A percentile compares a stretch with the other conserved stretches of the same genome.
Evolutionary conservation across 2,113 vertebrate genomes (phyloP).

Genomic region (Thalassoma bifasciatum): DNA sequence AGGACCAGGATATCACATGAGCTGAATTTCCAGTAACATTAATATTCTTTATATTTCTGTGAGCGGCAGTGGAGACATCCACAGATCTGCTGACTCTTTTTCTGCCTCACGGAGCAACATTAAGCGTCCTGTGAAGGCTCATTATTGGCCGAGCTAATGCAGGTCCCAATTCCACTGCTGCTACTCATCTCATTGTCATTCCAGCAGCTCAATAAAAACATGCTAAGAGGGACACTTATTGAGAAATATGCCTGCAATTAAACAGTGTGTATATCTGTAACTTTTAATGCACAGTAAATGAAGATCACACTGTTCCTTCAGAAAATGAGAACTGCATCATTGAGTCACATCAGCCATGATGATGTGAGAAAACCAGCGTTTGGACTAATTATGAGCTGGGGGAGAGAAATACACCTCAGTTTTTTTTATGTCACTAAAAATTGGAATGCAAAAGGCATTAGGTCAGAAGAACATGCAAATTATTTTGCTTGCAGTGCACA

Average conservation of each 20-base stretch:
- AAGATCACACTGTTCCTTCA: background rate
- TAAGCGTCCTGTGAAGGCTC: slow-evolving; percentile 14
- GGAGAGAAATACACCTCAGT: too few relatives aligned
- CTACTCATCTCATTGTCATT: slow-evolving; percentile 40
- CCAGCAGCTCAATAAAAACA: slow-evolving; percentile 38
- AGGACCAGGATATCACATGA: slow-evolving; percentile 11
- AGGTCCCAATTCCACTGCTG: slow-evolving; percentile 27
- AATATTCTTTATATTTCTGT: slow-evolving; percentile 9
- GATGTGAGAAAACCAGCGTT: too few relatives aligned
- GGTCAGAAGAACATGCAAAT: too few relatives aligned
- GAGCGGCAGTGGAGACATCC: slow-evolving; percentile 9
- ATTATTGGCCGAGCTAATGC: slow-evolving; percentile 39
- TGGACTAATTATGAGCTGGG: too few relatives aligned
- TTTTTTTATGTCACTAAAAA: too few relatives aligned
- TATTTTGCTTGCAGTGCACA: too few relatives aligned
- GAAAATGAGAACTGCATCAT: too few relatives aligned
- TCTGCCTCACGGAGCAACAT: slow-evolving; percentile 7
- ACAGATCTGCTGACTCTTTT: slow-evolving; percentile 33
- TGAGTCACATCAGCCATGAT: too few relatives aligned
- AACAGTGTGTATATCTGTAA: background rate
- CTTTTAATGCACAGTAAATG: slow-evolving; percentile 3
- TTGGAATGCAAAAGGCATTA: too few relatives aligned
- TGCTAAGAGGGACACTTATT: slow-evolving; percentile 10
- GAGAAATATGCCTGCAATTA: slow-evolving; percentile 17
- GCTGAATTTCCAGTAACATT: background rate